Evolutionary conservation across 2,888 invertebrate genomes (phyloP), one percentile per base, ranked within the genome.

Genomic region (Drosophila paucipuncta): DNA sequence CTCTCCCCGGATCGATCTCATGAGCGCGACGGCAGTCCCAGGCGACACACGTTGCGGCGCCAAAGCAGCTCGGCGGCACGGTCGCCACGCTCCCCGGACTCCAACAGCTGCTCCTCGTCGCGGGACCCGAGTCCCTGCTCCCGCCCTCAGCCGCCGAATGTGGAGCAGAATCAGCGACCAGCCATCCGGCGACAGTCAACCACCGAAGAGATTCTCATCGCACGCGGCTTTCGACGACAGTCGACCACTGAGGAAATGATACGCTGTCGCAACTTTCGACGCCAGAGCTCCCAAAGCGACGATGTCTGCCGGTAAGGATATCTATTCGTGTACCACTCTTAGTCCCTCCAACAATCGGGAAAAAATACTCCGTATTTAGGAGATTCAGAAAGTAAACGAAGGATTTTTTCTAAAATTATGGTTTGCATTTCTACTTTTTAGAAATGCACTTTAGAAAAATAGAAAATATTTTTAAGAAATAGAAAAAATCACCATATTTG

Each of bases 201-300:
- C 18, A 98, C 98, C 1, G 97, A 98, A 92, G 98, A 98, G 93
- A 98, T 98, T 87, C 94, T 98, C 49, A 98, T 98, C 89, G 97
- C 98, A 0, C 95, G 97, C 65, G 98, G 98, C 3, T 98, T 98
- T 92, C 95, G 98, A 0, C 95, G 98, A 18, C 98, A 98, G 91
- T 97, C 97, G 5, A 98, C 98, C 11, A 98, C 97, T 0, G 98
- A 98, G 91, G 98, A 98, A 93, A 98, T 98, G 97, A 98, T 98
- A 73, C 95, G 98, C 13, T 98, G 98, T 91, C 95, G 98, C 39
- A 98, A 98, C 92, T 98, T 98, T 92, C 95, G 98, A n/a, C 95
- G 98, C 25, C 97, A 97, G 92, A 97, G 97, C 90, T 97, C 97
- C 1, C 98, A 98, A 92, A 97, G 97, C 89, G 98, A 98, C 89